Evolutionary conservation across 2,797 vertebrate genomes (phyloP), one percentile per base, ranked within the genome.

Genomic region (Sebastolobus alascanus): DNA sequence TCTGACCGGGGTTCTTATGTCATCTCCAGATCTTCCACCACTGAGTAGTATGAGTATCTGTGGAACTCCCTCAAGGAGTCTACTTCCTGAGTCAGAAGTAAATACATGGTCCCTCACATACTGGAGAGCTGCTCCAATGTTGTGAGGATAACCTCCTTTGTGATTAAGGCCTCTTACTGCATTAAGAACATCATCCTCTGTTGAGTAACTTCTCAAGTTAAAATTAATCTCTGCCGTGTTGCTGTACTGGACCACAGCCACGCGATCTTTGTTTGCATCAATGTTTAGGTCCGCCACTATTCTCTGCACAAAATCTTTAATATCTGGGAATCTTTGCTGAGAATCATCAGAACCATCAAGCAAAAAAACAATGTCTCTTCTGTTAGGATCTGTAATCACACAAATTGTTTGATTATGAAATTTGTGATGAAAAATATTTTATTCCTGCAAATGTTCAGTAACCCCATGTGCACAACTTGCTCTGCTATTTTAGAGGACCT

Each of bases 361-460:
- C 81, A 96, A 89, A 94, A 96, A 95, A n/a, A 96, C 93, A 88
- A 96, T 22, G 61, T 96, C 95, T 91, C 90, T 92, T 83, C 86
- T 85, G 43, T 37, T 88, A 79, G 76, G 20, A 92, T 94, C 94
- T 95, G 93, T 43, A 92, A 94, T 77, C 80, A 91, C 40, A 91
- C 11, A 86, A 77, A 77, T 20, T 67, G 54, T 12, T 73, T 79
- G 40, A 76, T 78, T n/a, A 43, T 78, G 4, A 35, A 29, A 71
- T 54, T 20, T 79, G 31, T 46, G 8, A 63, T 37, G 3, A 35
- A 70, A 61, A 50, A 6, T 66, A 5, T 77, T 56, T 40, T 2
- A 43, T 76, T 55, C 22, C 25, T 79, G 11, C 37, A 78, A 75
- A 75, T 74, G 12, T 71, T 76, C 1, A 74, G 10, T 63, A 43